Conservation (phyloP, 1,140 invertebrate genomes). For the Hydropsyche tenuis region DNA sequence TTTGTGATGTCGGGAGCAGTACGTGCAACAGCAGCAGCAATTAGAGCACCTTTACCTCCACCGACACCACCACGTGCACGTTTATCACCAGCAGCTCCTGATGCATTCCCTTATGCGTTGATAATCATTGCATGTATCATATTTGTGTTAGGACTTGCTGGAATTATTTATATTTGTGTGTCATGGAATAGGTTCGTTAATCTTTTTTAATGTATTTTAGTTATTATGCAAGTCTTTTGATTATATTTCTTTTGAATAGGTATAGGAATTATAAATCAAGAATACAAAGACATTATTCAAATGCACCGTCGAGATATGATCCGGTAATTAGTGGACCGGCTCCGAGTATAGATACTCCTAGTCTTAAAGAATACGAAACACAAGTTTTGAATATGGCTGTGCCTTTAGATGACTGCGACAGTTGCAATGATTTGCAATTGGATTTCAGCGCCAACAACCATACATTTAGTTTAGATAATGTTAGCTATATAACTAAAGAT, state of each 20-base stretch:
- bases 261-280: conserved; percentile 83
- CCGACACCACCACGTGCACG: conserved; percentile 54
- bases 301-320: conserved; percentile 70
- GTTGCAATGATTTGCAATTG: conserved; percentile 74
- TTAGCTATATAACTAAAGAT: conserved; percentile 85
- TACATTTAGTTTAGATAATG: conserved; percentile 83
- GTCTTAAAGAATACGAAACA: conserved; percentile 83
- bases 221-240: conserved; percentile 19
- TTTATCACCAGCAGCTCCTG: conserved; percentile 60
- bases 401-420: conserved; percentile 76
- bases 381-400: conserved; percentile 91
- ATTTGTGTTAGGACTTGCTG: conserved; percentile 81
- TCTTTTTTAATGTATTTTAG: not conserved
- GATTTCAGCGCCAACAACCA: conserved; percentile 88
- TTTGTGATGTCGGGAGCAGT: conserved; percentile 70
- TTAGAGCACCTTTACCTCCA: conserved; percentile 67
- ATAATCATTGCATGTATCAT: conserved; percentile 88
- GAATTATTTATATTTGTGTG: conserved; percentile 90
- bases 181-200: conserved; percentile 84
- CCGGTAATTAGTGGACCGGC: conserved; percentile 77
- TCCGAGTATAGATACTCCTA: conserved; percentile 56
- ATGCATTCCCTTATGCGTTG: conserved; percentile 82
- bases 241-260: conserved; percentile 54
- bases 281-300: conserved; percentile 65
- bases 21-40: conserved; percentile 70